phyloP scores from a whole-genome alignment of 1,140 invertebrate species.

The Euwallacea similis region DNA sequence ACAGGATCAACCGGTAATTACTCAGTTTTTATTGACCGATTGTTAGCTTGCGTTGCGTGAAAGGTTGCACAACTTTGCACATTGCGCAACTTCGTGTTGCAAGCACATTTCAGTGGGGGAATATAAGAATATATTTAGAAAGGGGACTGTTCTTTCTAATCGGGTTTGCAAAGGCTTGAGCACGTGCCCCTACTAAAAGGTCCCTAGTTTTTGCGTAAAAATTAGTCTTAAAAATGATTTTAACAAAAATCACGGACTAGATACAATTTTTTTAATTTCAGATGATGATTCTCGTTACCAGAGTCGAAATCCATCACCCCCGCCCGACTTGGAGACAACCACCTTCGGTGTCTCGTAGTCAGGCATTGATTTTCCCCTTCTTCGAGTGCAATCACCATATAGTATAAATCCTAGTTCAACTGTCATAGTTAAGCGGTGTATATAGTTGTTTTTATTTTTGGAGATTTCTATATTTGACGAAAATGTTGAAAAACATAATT shows the following conservation, averaged over 20 bases:
- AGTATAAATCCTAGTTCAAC: neutral
- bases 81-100: too few relatives aligned
- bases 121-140: too few relatives aligned
- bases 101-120: too few relatives aligned
- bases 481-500: constrained; percentile 13
- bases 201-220: too few relatives aligned
- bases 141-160: too few relatives aligned
- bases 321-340: constrained; percentile 45
- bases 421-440: constrained; percentile 37
- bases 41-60: too few relatives aligned
- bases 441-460: constrained; percentile 41
- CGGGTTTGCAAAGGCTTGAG: too few relatives aligned
- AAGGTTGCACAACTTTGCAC: too few relatives aligned
- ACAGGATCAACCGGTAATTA: too few relatives aligned
- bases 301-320: constrained; percentile 53
- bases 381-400: constrained; percentile 30
- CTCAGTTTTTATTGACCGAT: too few relatives aligned
- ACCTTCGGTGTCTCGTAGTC: constrained; percentile 17
- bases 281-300: constrained; percentile 53
- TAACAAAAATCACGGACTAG: neutral
- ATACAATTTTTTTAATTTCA: constrained; percentile 35
- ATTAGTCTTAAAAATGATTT: too few relatives aligned
- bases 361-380: neutral
- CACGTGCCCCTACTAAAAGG: too few relatives aligned
- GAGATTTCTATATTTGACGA: constrained; percentile 34